Base-by-base conservation (phyloP, 2,113 vertebrate species). In the Antechinus stuartii region DNA sequence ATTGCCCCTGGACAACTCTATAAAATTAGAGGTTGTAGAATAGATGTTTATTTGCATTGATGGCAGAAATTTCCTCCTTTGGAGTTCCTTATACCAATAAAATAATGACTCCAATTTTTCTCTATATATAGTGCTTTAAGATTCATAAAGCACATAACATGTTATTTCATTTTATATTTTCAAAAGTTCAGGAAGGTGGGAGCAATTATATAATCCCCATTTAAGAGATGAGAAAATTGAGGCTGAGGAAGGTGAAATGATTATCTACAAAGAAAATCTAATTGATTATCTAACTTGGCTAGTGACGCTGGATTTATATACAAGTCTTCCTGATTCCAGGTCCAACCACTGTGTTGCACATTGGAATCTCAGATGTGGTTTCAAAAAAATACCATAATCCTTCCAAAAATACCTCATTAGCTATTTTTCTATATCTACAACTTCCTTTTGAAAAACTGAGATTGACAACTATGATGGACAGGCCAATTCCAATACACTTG, bases 361-460 rank as follows among this genome's bases (percentile, higher is more conserved):
- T 30, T 61, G 57, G 30, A 61, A 61, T 61, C 57, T 61, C 27
- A 61, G 10, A 27, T 61, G 10, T 12, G 57, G 57, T 61, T 10
- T 61, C 26, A 61, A 61, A 30, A 49, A 61, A 30, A 61, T 25
- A 61, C 0, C 27, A 3, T 26, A 9, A 9, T 2, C 10, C 9
- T 27, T 11, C 57, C 27, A 30, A 30, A 27, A 49, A 46, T 89
- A 27, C 1, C n/a, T 92, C 93, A 92, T 89, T 52, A 54, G 46
- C 47, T 24, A 27, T 25, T 61, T 61, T 92, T 30, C 19, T 30
- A 30, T 46, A 57, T 90, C 95, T 96, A 93, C 26, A 76, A 54
- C 7, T 55, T 90, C 90, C 27, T 93, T 54, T 92, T 90, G 56
- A 91, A 95, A 95, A 84, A 24, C 1, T 35, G n/a, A 61, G 26